Evolutionary conservation across 2,888 invertebrate species (phyloP).

Genomic region (Dinocampus coccinellae): DNA sequence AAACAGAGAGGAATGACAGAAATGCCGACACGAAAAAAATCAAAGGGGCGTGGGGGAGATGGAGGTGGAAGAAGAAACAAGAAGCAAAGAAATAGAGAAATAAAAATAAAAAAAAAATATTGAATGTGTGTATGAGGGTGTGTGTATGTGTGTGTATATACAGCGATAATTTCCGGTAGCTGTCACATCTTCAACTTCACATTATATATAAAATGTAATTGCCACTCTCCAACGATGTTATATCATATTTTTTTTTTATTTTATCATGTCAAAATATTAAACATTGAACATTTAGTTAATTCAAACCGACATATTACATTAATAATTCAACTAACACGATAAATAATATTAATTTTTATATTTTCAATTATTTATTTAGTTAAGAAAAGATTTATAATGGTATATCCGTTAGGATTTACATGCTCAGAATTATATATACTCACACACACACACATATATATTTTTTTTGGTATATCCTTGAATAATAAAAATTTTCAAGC

Average conservation of each 20-base stretch:
- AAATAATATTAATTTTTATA: background rate
- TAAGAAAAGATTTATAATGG: background rate
- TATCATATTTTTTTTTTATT: background rate
- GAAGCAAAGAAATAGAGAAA: background rate
- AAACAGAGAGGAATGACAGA: too few species aligned
- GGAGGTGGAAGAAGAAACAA: too few species aligned
- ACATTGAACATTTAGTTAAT: background rate
- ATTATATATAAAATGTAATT: slow-evolving; percentile 1
- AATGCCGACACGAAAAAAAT: too few species aligned
- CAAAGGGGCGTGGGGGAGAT: too few species aligned
- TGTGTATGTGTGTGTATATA: slow-evolving; percentile 16
- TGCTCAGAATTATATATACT: background rate
- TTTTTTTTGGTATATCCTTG: too few species aligned
- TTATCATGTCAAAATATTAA: background rate
- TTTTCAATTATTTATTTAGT: background rate
- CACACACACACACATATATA: too few species aligned
- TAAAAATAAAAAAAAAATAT: background rate
- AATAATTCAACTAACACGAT: background rate
- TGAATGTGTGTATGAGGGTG: too few species aligned
- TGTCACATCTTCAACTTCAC: background rate
- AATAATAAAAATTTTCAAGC: background rate
- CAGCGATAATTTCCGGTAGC: slow-evolving; percentile 8
- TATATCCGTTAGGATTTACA: background rate
- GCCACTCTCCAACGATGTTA: too few species aligned
- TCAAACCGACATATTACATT: slow-evolving; percentile 13